Percentiles rank a stretch among this genome's conserved stretches.
phyloP scores from a whole-genome alignment of 2,797 vertebrate genomes.

The Etheostoma nigrum region DNA sequence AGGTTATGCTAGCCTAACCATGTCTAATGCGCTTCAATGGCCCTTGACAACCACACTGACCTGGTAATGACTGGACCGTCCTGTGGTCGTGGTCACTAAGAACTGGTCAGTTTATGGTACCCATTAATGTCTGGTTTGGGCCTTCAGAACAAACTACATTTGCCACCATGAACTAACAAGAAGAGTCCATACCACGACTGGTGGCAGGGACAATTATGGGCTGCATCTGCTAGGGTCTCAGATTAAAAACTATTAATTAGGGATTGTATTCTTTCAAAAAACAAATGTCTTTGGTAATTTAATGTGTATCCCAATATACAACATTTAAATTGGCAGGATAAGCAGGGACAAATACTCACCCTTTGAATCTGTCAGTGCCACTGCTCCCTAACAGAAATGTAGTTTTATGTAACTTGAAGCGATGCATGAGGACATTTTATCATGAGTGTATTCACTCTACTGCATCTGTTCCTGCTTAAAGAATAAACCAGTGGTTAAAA shows the following conservation, averaged over 20 bases:
- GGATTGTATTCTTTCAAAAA: neutral
- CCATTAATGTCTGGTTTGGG: constrained; percentile 66
- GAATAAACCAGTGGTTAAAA: constrained; percentile 7
- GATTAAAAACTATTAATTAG: constrained; percentile 9
- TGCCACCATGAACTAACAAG: constrained; percentile 48
- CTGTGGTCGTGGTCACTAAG: constrained; percentile 64
- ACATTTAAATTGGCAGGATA: neutral
- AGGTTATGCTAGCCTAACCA: constrained; percentile 68
- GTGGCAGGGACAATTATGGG: neutral
- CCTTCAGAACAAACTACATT: constrained; percentile 40
- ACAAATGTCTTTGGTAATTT: neutral
- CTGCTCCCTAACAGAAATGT: constrained; percentile 1
- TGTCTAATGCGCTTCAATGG: constrained; percentile 75
- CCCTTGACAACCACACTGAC: constrained; percentile 72
- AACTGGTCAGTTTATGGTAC: constrained; percentile 71
- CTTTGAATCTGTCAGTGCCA: neutral
- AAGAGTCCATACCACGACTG: constrained; percentile 14
- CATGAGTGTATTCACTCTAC: neutral
- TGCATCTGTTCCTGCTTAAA: neutral
- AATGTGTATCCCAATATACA: neutral
- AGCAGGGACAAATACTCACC: neutral
- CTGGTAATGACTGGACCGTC: constrained; percentile 71
- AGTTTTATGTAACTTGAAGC: neutral
- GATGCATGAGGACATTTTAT: neutral
- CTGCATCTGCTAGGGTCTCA: constrained; percentile 1